A percentile compares a stretch with the other conserved stretches of the same genome.
These are phyloP conservation scores for Melinopterus prodromus DNA, from an alignment of 2,888 invertebrate genomes.

Conservation along the genomic window DNA sequence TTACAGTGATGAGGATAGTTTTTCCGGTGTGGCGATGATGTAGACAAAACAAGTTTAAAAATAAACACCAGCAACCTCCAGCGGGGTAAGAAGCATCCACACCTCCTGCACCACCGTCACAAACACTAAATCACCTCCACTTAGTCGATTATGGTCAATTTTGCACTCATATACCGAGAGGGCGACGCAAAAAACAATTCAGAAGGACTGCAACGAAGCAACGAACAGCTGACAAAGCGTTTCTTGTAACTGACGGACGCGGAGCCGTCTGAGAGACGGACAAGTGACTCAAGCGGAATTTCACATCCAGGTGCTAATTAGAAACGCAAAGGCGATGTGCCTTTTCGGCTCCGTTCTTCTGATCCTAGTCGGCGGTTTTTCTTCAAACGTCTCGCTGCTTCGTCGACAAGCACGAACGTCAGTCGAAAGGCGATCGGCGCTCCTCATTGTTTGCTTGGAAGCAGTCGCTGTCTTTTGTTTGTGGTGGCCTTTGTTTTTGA, in stretches of 20 bases:
- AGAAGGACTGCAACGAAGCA: conserved; percentile 4
- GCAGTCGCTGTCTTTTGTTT: neutral
- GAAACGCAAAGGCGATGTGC: conserved; percentile 51
- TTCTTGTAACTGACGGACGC: conserved; percentile 50
- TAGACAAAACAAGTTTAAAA: neutral
- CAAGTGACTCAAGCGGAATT: conserved; percentile 51
- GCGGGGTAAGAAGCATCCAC: neutral
- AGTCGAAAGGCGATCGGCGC: neutral
- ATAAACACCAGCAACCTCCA: neutral
- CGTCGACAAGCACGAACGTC: neutral
- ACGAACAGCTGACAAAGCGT: conserved; percentile 1
- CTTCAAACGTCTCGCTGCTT: neutral
- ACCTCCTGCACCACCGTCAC: neutral
- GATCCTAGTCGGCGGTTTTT: neutral
- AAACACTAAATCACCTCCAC: neutral
- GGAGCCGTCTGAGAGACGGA: conserved; percentile 11
- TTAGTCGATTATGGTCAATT: neutral
- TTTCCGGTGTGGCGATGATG: neutral
- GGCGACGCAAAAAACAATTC: neutral
- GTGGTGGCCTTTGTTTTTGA: neutral
- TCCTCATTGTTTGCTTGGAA: neutral
- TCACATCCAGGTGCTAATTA: conserved; percentile 60
- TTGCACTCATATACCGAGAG: neutral
- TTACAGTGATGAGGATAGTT: neutral
- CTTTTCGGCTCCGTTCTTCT: conserved; percentile 42